Conservation (phyloP, 1,140 invertebrate genomes). For the Metaphire vulgaris region DNA sequence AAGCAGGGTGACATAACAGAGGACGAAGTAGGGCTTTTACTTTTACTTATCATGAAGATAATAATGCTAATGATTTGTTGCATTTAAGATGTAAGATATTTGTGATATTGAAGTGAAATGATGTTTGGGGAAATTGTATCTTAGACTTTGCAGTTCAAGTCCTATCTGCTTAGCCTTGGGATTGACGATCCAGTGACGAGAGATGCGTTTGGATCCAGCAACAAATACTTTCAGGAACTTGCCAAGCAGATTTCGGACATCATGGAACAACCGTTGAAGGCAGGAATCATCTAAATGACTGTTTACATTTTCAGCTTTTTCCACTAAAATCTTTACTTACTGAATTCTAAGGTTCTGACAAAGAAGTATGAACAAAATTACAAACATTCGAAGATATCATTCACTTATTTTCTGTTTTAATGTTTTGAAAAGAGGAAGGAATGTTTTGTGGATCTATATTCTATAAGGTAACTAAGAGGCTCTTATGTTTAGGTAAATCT, state of each 20-base stretch:
- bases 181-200: conserved; percentile 95
- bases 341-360: too few species aligned
- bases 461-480: too few species aligned
- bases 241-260: conserved; percentile 78
- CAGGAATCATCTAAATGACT: background rate
- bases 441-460: too few species aligned
- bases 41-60: conserved; percentile 4
- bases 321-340: too few species aligned
- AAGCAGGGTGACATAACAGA: conserved; percentile 92
- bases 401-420: too few species aligned
- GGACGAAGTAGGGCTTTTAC: conserved; percentile 64
- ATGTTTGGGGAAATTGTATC: too few species aligned
- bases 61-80: background rate
- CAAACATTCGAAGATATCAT: too few species aligned
- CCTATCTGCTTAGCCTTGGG: conserved; percentile 89
- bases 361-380: too few species aligned
- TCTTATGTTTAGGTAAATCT: too few species aligned
- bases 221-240: conserved; percentile 77
- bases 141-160: conserved; percentile 83
- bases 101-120: background rate
- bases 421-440: too few species aligned
- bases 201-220: conserved; percentile 74
- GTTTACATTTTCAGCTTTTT: background rate
- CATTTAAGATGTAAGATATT: background rate
- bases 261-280: conserved; percentile 69